Evolutionary conservation across 2,888 invertebrate genomes (phyloP).

Genomic region (Chrysodeixis includens): DNA sequence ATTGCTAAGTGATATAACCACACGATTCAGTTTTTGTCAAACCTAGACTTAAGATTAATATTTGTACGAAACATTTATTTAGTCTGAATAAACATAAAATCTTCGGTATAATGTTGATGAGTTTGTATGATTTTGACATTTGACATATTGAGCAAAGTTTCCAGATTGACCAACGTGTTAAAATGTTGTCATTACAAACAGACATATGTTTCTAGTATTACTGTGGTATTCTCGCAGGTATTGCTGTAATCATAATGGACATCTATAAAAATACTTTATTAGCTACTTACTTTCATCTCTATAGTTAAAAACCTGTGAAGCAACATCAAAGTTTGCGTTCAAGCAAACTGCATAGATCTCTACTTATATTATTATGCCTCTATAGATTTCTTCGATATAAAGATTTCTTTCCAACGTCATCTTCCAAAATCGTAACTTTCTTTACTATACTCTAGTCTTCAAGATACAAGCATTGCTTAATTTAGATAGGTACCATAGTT

Average conservation of each 20-base stretch:
- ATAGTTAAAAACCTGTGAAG: too few relatives aligned
- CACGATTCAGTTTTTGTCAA: background rate
- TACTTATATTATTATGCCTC: too few relatives aligned
- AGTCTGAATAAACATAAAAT: background rate
- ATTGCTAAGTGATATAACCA: background rate
- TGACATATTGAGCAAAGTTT: conserved; percentile 1
- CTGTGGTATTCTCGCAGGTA: background rate
- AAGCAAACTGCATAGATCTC: too few relatives aligned
- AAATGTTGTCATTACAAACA: background rate
- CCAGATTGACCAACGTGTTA: background rate
- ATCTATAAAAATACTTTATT: background rate
- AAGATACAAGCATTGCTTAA: too few relatives aligned
- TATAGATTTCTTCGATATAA: too few relatives aligned
- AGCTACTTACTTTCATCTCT: background rate
- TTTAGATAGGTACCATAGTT: too few relatives aligned
- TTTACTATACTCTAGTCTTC: too few relatives aligned
- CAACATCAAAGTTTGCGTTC: too few relatives aligned
- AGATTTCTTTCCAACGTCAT: too few relatives aligned
- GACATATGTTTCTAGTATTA: background rate
- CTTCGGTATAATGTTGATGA: background rate
- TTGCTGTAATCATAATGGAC: background rate
- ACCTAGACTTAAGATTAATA: background rate
- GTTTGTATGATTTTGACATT: conserved; percentile 2
- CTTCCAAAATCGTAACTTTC: too few relatives aligned
- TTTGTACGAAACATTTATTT: background rate